Base-by-base conservation (phyloP, 2,113 vertebrate species). In the Miniopterus natalensis region DNA sequence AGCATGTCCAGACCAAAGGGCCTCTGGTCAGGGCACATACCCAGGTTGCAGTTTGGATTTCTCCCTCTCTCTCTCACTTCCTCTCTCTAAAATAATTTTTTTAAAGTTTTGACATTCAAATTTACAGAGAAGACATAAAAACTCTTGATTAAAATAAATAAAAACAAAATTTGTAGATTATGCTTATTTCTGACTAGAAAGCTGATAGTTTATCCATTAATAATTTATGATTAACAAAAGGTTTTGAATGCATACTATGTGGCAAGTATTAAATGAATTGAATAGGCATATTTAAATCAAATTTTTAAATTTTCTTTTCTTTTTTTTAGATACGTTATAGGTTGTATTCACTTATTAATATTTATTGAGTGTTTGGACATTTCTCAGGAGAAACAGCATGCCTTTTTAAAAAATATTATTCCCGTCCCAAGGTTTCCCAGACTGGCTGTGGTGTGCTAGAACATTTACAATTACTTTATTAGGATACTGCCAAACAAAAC, bases 381-480 rank as follows among this genome's bases (percentile, higher is more conserved):
- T 87, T 79, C 21, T 92, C 23, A 57, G 1, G 20, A 84, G 53
- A 51, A 3, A 81, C 5, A 40, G 10, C 29, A 71, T 57, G 1
- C 0, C 8, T 55, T 53, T 73, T 65, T 91, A 10, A 9, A 40
- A 65, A 31, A 31, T 7, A 57, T 31, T 40, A 27, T 42, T 36
- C 53, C 6, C 65, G 17, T 51, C 25, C 31, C 25, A 45, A 70
- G 20, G 55, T 80, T 59, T 84, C 8, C 17, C 15, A 59, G n/a
- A 29, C 2, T 81, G 47, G 10, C 18, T 65, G 5, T 61, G 3
- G 80, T 75, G 4, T 27, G 55, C 0, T 13, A 49, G 1, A 63
- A 53, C 59, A 84, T 87, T 68, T 93, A 27, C n/a, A 92, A 51
- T 75, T 81, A 53, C 95, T 96, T 49, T 42, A 78, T n/a, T 79